Percentiles rank a stretch among this genome's conserved stretches.
Evolutionary conservation across 2,113 vertebrate genomes (phyloP).

Genomic region (Seriola rivoliana): DNA sequence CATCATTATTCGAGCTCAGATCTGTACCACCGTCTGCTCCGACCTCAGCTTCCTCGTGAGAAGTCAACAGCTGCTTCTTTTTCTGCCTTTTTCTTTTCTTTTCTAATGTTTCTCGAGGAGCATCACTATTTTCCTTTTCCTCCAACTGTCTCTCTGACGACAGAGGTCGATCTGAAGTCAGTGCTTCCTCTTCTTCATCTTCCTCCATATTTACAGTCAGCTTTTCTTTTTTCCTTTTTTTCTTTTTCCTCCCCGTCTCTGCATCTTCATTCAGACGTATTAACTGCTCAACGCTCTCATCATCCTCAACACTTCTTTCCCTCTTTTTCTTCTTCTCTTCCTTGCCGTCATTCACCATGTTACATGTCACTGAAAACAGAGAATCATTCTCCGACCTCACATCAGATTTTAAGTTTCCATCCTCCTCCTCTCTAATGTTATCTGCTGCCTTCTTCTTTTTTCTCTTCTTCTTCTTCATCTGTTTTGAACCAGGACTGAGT

Average conservation of each 20-base stretch:
- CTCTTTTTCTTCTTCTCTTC: slow-evolving; percentile 32
- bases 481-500: background rate
- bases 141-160: background rate
- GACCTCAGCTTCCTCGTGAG: background rate
- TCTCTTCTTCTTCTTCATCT: slow-evolving; percentile 44
- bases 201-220: background rate
- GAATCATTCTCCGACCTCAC: background rate
- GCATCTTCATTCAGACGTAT: background rate
- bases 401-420: background rate
- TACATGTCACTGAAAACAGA: background rate
- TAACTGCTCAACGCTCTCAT: background rate
- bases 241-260: background rate
- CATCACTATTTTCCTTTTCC: background rate
- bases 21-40: background rate
- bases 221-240: slow-evolving; percentile 20
- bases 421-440: background rate
- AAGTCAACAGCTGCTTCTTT: slow-evolving; percentile 15
- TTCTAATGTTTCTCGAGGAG: background rate
- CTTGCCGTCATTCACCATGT: background rate
- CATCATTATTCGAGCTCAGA: background rate
- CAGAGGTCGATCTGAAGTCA: background rate
- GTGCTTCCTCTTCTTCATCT: background rate
- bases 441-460: slow-evolving; percentile 1
- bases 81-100: slow-evolving; percentile 50
- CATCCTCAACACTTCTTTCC: background rate